phyloP scores from a whole-genome alignment of 2,888 invertebrate genomes.

The Meandrusa payeni region DNA sequence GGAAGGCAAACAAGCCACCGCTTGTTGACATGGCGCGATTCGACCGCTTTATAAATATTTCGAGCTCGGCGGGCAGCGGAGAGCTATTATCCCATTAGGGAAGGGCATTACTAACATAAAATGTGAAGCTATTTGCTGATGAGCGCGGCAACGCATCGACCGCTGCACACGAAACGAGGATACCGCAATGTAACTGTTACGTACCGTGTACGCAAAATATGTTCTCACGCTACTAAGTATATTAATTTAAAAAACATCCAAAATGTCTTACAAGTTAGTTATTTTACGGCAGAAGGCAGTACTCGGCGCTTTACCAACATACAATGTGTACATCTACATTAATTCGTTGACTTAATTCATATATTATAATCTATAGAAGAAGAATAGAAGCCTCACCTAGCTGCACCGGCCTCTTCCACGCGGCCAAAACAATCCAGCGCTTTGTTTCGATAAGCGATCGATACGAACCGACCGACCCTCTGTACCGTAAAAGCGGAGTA shows the following conservation, averaged over 20 bases:
- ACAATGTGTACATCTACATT: slow-evolving; percentile 31
- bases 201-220: neutral
- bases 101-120: slow-evolving; percentile 71
- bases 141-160: slow-evolving; percentile 30
- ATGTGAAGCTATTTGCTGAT: slow-evolving; percentile 61
- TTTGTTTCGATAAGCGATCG: slow-evolving; percentile 70
- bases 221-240: slow-evolving; percentile 1
- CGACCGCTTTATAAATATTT: slow-evolving; percentile 74
- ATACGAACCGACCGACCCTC: slow-evolving; percentile 64
- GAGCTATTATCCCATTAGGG: slow-evolving; percentile 75
- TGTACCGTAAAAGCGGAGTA: slow-evolving; percentile 73
- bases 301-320: slow-evolving; percentile 33
- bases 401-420: slow-evolving; percentile 45
- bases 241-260: no score
- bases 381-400: slow-evolving; percentile 58
- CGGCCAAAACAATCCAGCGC: slow-evolving; percentile 66
- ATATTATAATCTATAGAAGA: slow-evolving; percentile 38
- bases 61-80: slow-evolving; percentile 48
- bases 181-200: slow-evolving; percentile 2
- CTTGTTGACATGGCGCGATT: slow-evolving; percentile 69
- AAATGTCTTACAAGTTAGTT: no score
- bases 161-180: slow-evolving; percentile 18
- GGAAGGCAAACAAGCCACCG: slow-evolving; percentile 64
- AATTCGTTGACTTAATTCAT: slow-evolving; percentile 28
- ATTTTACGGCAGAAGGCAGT: no score